Evolutionary conservation across 2,888 invertebrate species (phyloP).

Genomic region (Lamproptera curius): DNA sequence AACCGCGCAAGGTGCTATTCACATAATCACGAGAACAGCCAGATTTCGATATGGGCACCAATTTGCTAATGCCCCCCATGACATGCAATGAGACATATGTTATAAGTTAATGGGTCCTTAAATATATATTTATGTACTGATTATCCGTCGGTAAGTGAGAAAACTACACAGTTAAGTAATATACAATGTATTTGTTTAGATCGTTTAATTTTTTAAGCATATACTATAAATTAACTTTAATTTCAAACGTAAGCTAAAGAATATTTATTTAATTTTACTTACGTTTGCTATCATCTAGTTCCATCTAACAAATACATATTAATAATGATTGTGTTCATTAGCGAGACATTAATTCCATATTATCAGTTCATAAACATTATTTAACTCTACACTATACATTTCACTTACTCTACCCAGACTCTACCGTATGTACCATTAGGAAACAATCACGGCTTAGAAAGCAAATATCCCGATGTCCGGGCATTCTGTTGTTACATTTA

Average conservation of each 20-base stretch:
- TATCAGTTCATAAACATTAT: too few relatives aligned
- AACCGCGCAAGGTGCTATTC: conserved; percentile 11
- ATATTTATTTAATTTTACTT: too few relatives aligned
- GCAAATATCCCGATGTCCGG: conserved; percentile 6
- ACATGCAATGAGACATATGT: conserved; percentile 2
- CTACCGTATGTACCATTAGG: too few relatives aligned
- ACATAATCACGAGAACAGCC: conserved; percentile 1
- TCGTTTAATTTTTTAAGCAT: too few relatives aligned
- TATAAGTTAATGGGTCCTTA: neutral
- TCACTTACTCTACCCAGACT: neutral
- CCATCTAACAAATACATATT: too few relatives aligned
- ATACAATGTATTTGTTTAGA: too few relatives aligned
- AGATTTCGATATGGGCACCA: conserved; percentile 5
- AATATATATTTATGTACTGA: neutral
- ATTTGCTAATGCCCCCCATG: conserved; percentile 8
- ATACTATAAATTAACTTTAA: too few relatives aligned
- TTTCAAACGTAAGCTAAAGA: too few relatives aligned
- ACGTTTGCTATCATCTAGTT: too few relatives aligned
- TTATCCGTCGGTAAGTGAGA: neutral
- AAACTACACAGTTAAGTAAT: neutral
- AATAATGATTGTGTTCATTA: too few relatives aligned
- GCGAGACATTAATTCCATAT: too few relatives aligned
- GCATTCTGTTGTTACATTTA: conserved; percentile 22
- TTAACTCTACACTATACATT: neutral
- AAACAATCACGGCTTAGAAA: too few relatives aligned